Conservation (phyloP, 2,113 vertebrate genomes). For the Mionectes macconnelli region DNA sequence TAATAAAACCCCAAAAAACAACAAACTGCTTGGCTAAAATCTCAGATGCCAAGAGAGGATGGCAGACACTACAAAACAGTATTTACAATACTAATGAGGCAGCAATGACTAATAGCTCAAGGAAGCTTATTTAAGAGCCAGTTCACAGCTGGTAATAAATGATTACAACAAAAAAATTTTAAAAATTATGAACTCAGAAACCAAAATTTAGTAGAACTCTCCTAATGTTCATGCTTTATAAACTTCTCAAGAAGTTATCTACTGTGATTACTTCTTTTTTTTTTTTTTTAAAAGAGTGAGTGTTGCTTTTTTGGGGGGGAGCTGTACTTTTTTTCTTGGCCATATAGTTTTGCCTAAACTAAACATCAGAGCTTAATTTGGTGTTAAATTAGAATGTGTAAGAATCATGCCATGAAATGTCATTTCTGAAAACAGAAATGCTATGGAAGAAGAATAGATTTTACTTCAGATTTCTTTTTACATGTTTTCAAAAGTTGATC, state of each 20-base stretch:
- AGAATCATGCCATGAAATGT: not conserved
- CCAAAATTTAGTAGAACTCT: not conserved
- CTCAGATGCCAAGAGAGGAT: not conserved
- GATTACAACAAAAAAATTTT: not conserved
- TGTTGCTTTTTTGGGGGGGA: rapidly evolving
- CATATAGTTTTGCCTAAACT: not conserved
- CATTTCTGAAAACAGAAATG: not conserved
- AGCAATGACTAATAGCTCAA: slow-evolving; percentile 16
- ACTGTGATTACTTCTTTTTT: too few relatives aligned
- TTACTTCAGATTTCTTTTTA: not conserved
- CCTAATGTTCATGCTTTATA: not conserved
- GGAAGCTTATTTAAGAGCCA: slow-evolving; percentile 17
- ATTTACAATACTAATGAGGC: slow-evolving; percentile 47
- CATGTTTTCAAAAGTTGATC: not conserved
- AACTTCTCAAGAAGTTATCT: not conserved
- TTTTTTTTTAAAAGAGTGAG: too few relatives aligned
- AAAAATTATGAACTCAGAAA: not conserved
- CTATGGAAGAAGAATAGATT: not conserved
- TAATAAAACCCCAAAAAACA: not conserved
- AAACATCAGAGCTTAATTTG: not conserved
- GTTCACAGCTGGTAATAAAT: not conserved
- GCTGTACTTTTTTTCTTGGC: not conserved
- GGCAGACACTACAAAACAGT: not conserved
- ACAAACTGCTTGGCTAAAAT: not conserved
- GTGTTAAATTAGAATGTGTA: not conserved